A percentile compares a stretch with the other conserved stretches of the same genome.
These are phyloP conservation scores for Drosophila funebris DNA, from an alignment of 1,140 invertebrate species.

Conservation along the genomic window DNA sequence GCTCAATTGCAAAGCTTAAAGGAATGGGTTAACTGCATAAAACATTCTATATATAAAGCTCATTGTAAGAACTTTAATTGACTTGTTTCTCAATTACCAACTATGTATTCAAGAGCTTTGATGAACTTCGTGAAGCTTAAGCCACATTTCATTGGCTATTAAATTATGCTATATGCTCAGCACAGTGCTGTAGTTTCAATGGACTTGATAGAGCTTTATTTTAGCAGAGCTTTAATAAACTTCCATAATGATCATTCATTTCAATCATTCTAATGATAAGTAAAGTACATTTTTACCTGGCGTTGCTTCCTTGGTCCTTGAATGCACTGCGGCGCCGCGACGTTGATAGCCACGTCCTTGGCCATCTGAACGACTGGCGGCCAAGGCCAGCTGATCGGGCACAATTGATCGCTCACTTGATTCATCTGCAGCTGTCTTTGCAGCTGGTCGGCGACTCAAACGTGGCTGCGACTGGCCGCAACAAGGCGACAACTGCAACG, in stretches of 20 bases:
- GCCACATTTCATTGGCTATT: no score
- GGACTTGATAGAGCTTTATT: no score
- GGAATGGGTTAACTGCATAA: no score
- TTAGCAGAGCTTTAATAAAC: neutral
- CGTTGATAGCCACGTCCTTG: slow-evolving; percentile 51
- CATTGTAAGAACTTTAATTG: no score
- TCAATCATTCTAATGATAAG: no score
- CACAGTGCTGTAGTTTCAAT: no score
- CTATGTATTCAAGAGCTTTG: no score
- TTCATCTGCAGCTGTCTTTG: slow-evolving; percentile 42
- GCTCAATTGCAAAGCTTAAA: no score
- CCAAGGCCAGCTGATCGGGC: slow-evolving; percentile 66
- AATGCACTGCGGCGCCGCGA: slow-evolving; percentile 26
- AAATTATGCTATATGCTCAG: no score
- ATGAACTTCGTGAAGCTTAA: neutral
- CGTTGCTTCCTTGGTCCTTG: slow-evolving; percentile 39
- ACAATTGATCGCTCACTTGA: slow-evolving; percentile 47
- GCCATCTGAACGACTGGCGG: slow-evolving; percentile 56
- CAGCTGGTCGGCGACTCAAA: slow-evolving; percentile 41
- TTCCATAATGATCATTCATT: no score
- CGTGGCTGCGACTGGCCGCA: slow-evolving; percentile 22
- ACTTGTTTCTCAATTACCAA: no score
- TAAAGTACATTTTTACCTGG: neutral
- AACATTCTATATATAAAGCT: no score
- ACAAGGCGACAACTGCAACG: slow-evolving; percentile 15